Evolutionary conservation across 92 coral and sea anemone species (phyloP).

Genomic region (Hydrozoanthus gracilis): DNA sequence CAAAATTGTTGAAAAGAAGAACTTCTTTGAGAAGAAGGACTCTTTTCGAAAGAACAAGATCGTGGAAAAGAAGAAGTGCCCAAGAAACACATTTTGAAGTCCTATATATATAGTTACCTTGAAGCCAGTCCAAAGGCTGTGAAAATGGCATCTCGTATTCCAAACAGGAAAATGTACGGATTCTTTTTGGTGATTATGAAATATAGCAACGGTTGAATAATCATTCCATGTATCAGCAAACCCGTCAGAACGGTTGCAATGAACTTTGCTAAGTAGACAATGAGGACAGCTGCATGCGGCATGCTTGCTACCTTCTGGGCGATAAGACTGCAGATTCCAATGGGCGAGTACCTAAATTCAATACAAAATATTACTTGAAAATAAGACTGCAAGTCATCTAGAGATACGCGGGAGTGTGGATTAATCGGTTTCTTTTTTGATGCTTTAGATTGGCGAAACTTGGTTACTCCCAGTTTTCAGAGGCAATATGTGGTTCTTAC

Average conservation of each 20-base stretch:
- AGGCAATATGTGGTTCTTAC: too few relatives aligned
- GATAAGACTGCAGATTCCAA: conserved; percentile 84
- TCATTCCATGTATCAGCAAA: conserved; percentile 66
- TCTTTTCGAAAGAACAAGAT: too few relatives aligned
- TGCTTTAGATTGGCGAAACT: too few relatives aligned
- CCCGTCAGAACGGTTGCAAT: conserved; percentile 80
- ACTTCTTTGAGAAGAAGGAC: too few relatives aligned
- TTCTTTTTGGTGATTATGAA: conserved; percentile 77
- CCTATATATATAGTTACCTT: conserved; percentile 56
- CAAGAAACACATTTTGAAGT: too few relatives aligned
- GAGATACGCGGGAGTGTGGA: neutral
- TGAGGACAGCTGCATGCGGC: conserved; percentile 63
- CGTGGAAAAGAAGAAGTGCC: too few relatives aligned
- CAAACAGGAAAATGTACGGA: conserved; percentile 71
- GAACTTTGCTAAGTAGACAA: conserved; percentile 75
- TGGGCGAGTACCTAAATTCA: conserved; percentile 73
- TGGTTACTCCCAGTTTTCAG: too few relatives aligned
- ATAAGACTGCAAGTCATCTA: neutral
- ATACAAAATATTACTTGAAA: neutral
- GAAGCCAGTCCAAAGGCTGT: conserved; percentile 86
- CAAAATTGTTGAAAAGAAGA: too few relatives aligned
- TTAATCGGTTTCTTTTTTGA: too few relatives aligned
- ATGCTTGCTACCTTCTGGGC: conserved; percentile 77
- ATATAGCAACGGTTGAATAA: conserved; percentile 69
- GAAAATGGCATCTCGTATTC: conserved; percentile 79